Conservation (phyloP, 2,113 vertebrate genomes). For the Haemorhous mexicanus region DNA sequence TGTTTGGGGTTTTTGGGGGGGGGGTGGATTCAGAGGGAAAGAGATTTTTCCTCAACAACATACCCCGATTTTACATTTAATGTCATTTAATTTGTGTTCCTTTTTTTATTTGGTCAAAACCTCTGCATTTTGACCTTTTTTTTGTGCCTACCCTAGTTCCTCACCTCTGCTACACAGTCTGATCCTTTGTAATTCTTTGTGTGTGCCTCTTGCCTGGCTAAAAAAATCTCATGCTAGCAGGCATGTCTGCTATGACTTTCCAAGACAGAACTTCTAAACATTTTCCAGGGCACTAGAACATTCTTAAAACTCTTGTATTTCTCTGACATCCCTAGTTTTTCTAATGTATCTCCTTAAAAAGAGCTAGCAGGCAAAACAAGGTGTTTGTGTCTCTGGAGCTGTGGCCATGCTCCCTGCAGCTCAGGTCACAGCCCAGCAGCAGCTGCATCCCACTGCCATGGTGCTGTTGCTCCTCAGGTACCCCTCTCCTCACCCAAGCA, state of each 20-base stretch:
- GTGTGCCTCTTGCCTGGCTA: neutral
- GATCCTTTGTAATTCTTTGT: neutral
- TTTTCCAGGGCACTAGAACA: neutral
- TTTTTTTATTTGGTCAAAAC: neutral
- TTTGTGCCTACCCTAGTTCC: neutral
- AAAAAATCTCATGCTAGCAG: neutral
- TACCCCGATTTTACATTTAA: neutral
- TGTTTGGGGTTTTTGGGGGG: too few species aligned
- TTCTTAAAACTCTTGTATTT: neutral
- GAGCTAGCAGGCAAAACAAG: neutral
- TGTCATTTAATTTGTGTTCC: neutral
- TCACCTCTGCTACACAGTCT: neutral
- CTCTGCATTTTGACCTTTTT: neutral
- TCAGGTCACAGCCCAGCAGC: neutral
- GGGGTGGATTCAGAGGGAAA: accelerated
- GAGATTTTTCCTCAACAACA: neutral
- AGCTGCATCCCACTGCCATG: accelerated
- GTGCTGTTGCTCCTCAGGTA: neutral
- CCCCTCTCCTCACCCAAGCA: neutral
- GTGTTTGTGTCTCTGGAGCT: neutral
- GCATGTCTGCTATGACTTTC: neutral
- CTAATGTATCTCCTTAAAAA: neutral
- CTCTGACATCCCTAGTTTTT: neutral
- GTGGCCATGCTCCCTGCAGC: neutral
- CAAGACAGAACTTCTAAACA: neutral